Evolutionary conservation across 1,140 invertebrate genomes (phyloP).

Genomic region (Myzus persicae): DNA sequence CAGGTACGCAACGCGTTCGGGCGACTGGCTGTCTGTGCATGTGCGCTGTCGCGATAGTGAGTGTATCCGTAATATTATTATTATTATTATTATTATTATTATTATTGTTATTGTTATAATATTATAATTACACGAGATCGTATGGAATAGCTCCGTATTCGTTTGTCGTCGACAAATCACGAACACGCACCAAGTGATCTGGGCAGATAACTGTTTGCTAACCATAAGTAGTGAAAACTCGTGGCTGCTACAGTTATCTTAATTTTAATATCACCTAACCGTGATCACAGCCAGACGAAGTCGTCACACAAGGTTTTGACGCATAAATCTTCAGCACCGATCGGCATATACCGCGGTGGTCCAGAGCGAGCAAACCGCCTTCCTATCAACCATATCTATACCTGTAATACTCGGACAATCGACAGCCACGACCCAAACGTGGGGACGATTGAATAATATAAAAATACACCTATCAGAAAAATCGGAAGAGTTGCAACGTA

Average conservation of each 20-base stretch:
- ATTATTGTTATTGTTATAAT: neutral
- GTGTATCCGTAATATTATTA: neutral
- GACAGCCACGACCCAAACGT: too few species aligned
- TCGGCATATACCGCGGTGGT: neutral
- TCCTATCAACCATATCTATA: neutral
- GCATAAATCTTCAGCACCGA: too few species aligned
- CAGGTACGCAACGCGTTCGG: slow-evolving; percentile 32
- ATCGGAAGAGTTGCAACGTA: neutral
- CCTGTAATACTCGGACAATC: neutral
- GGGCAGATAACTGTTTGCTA: too few species aligned
- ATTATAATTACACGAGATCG: neutral
- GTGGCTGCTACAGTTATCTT: too few species aligned
- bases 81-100: neutral
- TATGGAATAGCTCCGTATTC: neutral
- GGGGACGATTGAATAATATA: neutral
- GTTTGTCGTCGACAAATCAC: neutral
- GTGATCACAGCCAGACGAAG: too few species aligned
- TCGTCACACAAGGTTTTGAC: too few species aligned
- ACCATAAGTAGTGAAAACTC: too few species aligned
- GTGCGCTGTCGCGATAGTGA: neutral
- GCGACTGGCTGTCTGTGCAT: neutral
- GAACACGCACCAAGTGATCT: neutral
- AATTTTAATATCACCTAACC: too few species aligned
- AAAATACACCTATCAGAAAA: neutral
- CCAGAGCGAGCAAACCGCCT: neutral